Percentiles rank a stretch among this genome's conserved stretches.
Evolutionary conservation across 2,797 vertebrate species (phyloP).

Genomic region (Eutrigla gurnardus): DNA sequence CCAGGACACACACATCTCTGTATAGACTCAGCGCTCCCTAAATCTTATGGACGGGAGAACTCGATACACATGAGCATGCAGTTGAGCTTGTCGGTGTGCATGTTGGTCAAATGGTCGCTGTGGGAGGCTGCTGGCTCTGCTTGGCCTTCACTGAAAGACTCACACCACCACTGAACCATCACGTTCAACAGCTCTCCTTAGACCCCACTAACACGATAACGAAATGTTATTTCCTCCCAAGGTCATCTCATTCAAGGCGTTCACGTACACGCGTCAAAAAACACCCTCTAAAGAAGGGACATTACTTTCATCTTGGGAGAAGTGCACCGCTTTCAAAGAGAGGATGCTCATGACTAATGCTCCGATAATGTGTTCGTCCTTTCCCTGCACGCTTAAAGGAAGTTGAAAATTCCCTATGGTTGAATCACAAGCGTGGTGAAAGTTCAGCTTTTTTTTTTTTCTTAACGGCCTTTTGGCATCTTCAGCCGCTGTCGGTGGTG

Average conservation of each 20-base stretch:
- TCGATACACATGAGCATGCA: not conserved
- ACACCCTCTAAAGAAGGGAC: constrained; percentile 2
- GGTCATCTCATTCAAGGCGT: constrained; percentile 28
- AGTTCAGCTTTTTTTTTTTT: constrained; percentile 1
- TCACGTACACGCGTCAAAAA: not conserved
- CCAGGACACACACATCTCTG: not conserved
- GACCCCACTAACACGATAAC: constrained; percentile 16
- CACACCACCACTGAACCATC: constrained; percentile 16
- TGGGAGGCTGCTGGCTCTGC: constrained; percentile 6
- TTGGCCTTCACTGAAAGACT: constrained; percentile 22
- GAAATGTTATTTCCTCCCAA: constrained; percentile 33
- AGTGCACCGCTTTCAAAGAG: constrained; percentile 9
- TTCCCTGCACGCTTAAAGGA: constrained; percentile 9
- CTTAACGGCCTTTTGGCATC: constrained; percentile 13
- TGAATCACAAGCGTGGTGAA: constrained; percentile 25
- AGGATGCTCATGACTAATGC: not conserved
- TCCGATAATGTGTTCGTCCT: constrained; percentile 12
- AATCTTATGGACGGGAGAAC: not conserved
- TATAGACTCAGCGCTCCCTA: not conserved
- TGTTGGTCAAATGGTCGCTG: not conserved
- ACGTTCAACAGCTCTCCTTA: constrained; percentile 23
- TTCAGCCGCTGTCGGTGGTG: constrained; percentile 12
- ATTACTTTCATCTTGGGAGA: constrained; percentile 10
- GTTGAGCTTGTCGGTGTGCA: not conserved
- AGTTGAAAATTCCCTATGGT: not conserved